Base-by-base conservation (phyloP, 1,140 invertebrate genomes). In the Drosophila nigrodunni region DNA sequence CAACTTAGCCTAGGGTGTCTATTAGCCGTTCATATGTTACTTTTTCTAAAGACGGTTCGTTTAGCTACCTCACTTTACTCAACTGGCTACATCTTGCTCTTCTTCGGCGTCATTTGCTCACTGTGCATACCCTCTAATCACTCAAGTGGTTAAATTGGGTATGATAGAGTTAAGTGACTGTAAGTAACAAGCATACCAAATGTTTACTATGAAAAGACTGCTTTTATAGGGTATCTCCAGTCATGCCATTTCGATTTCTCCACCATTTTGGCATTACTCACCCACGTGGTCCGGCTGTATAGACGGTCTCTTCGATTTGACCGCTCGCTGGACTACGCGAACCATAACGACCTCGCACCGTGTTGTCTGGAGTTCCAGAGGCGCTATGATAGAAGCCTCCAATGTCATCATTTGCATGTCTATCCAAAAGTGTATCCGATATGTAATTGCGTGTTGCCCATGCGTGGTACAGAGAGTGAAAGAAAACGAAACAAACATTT, bases 281-380 rank as follows among this genome's bases (percentile, higher is more conserved):
- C 94, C 95, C 95, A 92, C 95, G 94, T 72, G 94, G 94, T 68
- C 95, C 95, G 57, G 95, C 95, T n/a, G 95, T 95, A 80, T 96
- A 96, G 46, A 94, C 93, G 13, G 95, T 95, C 82, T 95, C 94
- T 75, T 95, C 95, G 57, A 95, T 93, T 52, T 93, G 93, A 37
- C 95, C 94, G 74, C 94, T 95, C 58, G 93, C 94, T 10, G 95
- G 95, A 90, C 95, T 95, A 78, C 94, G 92, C 54, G 94, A 94
- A 49, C 95, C 95, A 86, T 95, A 95, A 78, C 94, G 93, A 34
- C 95, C 95, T 52, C 94, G 93, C 11, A 95, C 95, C 13, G 95
- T 93, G 54, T 94, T 94, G 76, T 94, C 94, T 64, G 94, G 87
- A 86, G 94, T 95, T 7, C 93, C 94, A 67, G 94, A 93, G 46